Percentiles rank a stretch among this genome's conserved stretches.
Evolutionary conservation across 2,888 invertebrate species (phyloP).

Genomic region (Molorchus minor): DNA sequence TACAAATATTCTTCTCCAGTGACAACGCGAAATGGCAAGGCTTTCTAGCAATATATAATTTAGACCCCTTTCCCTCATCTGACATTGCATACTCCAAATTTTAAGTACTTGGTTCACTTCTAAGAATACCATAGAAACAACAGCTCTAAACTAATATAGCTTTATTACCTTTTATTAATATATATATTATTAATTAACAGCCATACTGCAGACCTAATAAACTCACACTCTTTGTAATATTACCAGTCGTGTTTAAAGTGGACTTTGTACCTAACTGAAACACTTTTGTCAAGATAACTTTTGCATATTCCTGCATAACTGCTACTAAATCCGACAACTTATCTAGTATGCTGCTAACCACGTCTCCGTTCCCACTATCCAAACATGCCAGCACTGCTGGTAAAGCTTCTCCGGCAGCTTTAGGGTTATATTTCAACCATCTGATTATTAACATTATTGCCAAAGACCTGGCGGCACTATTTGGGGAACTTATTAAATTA

Average conservation of each 20-base stretch:
- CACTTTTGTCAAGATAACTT: slow-evolving; percentile 78
- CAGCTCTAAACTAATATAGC: too few species aligned
- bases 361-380: slow-evolving; percentile 80
- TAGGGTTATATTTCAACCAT: slow-evolving; percentile 72
- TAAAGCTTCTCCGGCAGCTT: slow-evolving; percentile 70
- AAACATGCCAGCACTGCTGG: slow-evolving; percentile 84
- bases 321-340: slow-evolving; percentile 84
- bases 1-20: too few species aligned
- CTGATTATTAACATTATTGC: slow-evolving; percentile 79
- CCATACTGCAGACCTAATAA: slow-evolving; percentile 86
- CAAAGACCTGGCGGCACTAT: slow-evolving; percentile 72
- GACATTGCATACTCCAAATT: too few species aligned
- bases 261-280: slow-evolving; percentile 85
- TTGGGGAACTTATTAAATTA: slow-evolving; percentile 71
- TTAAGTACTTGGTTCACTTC: too few species aligned
- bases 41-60: too few species aligned
- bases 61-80: too few species aligned
- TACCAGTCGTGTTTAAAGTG: slow-evolving; percentile 77
- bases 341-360: slow-evolving; percentile 81
- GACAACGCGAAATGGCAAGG: too few species aligned
- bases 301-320: slow-evolving; percentile 86
- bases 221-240: slow-evolving; percentile 81
- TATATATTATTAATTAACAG: slow-evolving; percentile 64
- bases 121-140: too few species aligned
- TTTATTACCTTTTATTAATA: slow-evolving; percentile 51